Conservation (phyloP, 1,140 invertebrate species). For the Gerris buenoi region DNA sequence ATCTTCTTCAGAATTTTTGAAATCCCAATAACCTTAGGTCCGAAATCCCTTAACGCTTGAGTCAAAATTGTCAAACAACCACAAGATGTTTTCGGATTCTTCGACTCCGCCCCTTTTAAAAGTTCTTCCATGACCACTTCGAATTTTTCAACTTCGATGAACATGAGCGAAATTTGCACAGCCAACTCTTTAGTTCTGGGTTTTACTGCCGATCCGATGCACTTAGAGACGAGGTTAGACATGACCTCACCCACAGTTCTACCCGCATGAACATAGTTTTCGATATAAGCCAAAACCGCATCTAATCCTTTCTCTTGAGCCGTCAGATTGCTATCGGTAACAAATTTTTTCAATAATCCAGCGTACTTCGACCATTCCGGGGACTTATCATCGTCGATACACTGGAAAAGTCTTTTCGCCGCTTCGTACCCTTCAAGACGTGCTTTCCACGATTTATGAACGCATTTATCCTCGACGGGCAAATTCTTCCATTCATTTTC, state of each 20-base stretch:
- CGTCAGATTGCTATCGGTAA: conserved; percentile 82
- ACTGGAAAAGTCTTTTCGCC: conserved; percentile 70
- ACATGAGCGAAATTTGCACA: conserved; percentile 78
- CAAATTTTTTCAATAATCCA: conserved; percentile 88
- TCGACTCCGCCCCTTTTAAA: conserved; percentile 82
- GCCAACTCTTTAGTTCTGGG: conserved; percentile 83
- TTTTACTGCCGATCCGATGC: conserved; percentile 68
- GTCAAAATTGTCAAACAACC: conserved; percentile 65
- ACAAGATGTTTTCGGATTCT: conserved; percentile 87
- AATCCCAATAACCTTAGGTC: conserved; percentile 74
- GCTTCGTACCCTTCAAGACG: conserved; percentile 86
- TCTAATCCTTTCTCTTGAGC: conserved; percentile 93
- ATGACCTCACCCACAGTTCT: conserved; percentile 82
- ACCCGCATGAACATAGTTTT: conserved; percentile 70
- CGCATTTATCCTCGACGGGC: conserved; percentile 4
- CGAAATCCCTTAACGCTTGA: conserved; percentile 59
- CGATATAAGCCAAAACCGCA: conserved; percentile 73
- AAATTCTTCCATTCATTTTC: conserved; percentile 80
- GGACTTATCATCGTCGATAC: conserved; percentile 79
- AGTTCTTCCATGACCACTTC: conserved; percentile 81
- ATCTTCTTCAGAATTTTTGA: conserved; percentile 83
- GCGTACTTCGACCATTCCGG: conserved; percentile 84
- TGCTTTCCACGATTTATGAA: conserved; percentile 70
- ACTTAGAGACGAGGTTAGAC: conserved; percentile 76
- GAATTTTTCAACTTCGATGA: conserved; percentile 89